These are phyloP conservation scores for Latrodectus hesperus DNA, from an alignment of 2,888 invertebrate species.

Conservation along the genomic window DNA sequence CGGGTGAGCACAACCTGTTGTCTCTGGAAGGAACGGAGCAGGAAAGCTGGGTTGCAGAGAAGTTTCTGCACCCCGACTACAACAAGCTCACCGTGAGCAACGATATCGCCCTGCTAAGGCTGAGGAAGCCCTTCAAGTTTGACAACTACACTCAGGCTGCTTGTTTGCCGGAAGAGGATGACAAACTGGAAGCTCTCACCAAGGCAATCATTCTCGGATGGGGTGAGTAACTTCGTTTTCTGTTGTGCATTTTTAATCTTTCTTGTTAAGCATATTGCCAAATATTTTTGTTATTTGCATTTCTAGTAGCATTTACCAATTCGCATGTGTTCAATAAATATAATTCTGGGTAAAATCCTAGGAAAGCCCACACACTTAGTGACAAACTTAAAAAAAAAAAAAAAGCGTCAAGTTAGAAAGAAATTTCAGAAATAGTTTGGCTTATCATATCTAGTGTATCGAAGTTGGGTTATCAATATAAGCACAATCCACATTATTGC, in stretches of 20 bases:
- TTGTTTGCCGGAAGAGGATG: conserved; percentile 85
- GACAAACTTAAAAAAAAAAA: too few relatives aligned
- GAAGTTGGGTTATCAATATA: too few relatives aligned
- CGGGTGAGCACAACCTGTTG: conserved; percentile 90
- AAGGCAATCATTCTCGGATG: conserved; percentile 84
- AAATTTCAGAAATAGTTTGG: too few relatives aligned
- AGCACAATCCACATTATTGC: too few relatives aligned
- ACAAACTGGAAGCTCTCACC: conserved; percentile 80
- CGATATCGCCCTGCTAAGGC: conserved; percentile 89
- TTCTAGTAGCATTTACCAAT: too few relatives aligned
- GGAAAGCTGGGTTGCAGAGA: conserved; percentile 82
- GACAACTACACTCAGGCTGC: conserved; percentile 80
- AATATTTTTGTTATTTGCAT: not conserved
- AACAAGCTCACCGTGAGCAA: conserved; percentile 92
- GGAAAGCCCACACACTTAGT: too few relatives aligned
- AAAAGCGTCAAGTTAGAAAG: too few relatives aligned
- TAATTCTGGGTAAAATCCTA: too few relatives aligned
- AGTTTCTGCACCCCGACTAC: conserved; percentile 88
- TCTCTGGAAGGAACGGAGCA: conserved; percentile 84
- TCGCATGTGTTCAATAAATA: too few relatives aligned
- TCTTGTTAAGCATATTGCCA: not conserved
- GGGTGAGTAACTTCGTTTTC: conserved; percentile 76
- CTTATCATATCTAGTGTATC: too few relatives aligned
- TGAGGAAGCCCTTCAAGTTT: conserved; percentile 77
- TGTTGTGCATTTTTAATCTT: not conserved